Evolutionary conservation across 2,797 vertebrate genomes (phyloP), one percentile per base, ranked within the genome.

Genomic region (Xerus rutilus): DNA sequence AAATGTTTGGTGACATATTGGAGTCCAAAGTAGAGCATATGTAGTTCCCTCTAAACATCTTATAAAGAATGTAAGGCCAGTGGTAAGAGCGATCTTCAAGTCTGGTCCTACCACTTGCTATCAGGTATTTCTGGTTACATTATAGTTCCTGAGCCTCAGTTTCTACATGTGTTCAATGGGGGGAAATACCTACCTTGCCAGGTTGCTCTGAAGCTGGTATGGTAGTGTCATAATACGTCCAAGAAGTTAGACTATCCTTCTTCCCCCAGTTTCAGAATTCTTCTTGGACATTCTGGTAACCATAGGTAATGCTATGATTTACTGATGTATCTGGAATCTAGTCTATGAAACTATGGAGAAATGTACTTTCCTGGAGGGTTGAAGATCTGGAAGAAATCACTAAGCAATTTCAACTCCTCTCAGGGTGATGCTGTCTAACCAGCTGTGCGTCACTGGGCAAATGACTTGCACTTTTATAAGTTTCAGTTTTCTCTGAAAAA

Each of bases 361-460:
- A 59, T 64, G 84, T 65, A 81, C 67, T 91, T 73, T 93, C 72
- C 62, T 87, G 28, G 17, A 64, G 35, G 39, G 17, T 4, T 79
- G 77, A 69, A 87, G 54, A 72, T 20, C 49, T 74, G 3, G 20
- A 84, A 14, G 83, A 76, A 76, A 77, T 90, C 17, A 7, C 84
- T n/a, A 65, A 49, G 86, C 76, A 81, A 89, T 85, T 91, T 93
- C 89, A 81, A 18, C 47, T 88, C 14, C 47, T 93, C 62, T 86
- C 79, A 30, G 32, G 7, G 72, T 87, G 54, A 49, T 59, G 39
- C 85, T 85, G 25, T 89, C 74, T 47, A 62, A 39, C 52, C 78
- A 95, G 74, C 74, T 69, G 39, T 83, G 70, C 89, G 86, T 79
- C 77, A 92, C 81, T 74, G 28, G 67, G 67, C 45, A 90, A 97